Evolutionary conservation across 2,888 invertebrate genomes (phyloP).

Genomic region (Ennomos erosarius): DNA sequence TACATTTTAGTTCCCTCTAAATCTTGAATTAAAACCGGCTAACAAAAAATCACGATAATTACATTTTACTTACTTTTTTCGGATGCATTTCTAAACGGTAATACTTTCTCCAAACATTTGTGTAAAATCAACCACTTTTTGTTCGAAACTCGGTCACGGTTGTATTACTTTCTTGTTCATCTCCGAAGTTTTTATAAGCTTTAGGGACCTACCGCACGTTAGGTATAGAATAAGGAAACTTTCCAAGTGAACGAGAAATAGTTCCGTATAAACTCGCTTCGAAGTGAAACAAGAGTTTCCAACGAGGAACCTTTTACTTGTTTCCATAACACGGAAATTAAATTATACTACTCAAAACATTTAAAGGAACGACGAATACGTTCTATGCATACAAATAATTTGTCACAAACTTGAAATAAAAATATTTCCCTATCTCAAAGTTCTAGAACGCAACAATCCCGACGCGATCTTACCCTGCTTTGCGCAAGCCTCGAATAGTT

Average conservation of each 20-base stretch:
- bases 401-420: slow-evolving; percentile 9
- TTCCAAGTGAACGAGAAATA: slow-evolving; percentile 5
- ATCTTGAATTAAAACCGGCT: too few relatives aligned
- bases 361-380: slow-evolving; percentile 10
- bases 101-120: slow-evolving; percentile 8
- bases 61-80: background rate
- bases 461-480: slow-evolving; percentile 24
- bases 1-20: too few relatives aligned
- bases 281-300: too few relatives aligned
- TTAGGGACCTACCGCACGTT: slow-evolving; percentile 11
- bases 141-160: slow-evolving; percentile 17
- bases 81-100: background rate
- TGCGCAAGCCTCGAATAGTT: slow-evolving; percentile 38
- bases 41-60: too few relatives aligned
- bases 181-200: slow-evolving; percentile 14
- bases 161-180: slow-evolving; percentile 11
- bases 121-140: slow-evolving; percentile 12
- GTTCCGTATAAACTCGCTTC: background rate
- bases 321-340: slow-evolving; percentile 20
- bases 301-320: background rate
- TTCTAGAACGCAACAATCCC: slow-evolving; percentile 16
- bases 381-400: slow-evolving; percentile 29
- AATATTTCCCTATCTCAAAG: slow-evolving; percentile 11
- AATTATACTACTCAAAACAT: slow-evolving; percentile 14
- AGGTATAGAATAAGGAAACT: slow-evolving; percentile 3